phyloP scores from a whole-genome alignment of 2,888 invertebrate species.

The Lasius fuliginosus region DNA sequence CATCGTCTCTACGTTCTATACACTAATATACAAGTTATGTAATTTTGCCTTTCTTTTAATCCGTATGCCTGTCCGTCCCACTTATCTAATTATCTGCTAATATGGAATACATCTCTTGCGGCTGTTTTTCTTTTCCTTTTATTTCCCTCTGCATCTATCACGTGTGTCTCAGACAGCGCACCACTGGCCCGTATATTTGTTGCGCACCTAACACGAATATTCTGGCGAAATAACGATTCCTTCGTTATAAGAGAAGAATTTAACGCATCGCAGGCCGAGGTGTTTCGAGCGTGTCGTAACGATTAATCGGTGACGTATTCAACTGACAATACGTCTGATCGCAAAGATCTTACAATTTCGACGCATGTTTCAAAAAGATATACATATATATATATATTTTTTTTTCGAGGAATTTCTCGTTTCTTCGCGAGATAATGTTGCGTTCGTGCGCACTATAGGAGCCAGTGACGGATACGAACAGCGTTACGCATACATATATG shows the following conservation, averaged over 20 bases:
- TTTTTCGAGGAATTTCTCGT: not conserved
- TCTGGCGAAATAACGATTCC: not conserved
- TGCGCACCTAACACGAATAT: conserved; percentile 7
- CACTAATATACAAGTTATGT: conserved; percentile 86
- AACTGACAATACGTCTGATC: not conserved
- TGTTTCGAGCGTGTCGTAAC: conserved; percentile 10
- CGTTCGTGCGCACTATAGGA: conserved; percentile 52
- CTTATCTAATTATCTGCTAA: conserved; percentile 84
- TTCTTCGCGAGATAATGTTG: not conserved
- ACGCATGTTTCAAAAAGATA: not conserved
- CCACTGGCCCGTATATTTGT: conserved; percentile 78
- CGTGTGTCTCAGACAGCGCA: conserved; percentile 70
- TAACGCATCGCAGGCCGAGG: conserved; percentile 37
- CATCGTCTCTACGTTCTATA: conserved; percentile 85
- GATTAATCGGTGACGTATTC: not conserved
- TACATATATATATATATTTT: not conserved
- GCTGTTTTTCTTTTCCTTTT: conserved; percentile 68
- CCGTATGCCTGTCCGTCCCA: conserved; percentile 84
- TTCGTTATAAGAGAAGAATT: not conserved
- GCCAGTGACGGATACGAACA: conserved; percentile 69
- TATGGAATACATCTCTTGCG: conserved; percentile 80
- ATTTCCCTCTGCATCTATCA: conserved; percentile 74
- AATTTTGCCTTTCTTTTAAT: conserved; percentile 76
- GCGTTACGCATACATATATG: conserved; percentile 76
- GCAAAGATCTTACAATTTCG: not conserved